phyloP scores from a whole-genome alignment of 2,797 vertebrate species.

The Enteromius argenteus region DNA sequence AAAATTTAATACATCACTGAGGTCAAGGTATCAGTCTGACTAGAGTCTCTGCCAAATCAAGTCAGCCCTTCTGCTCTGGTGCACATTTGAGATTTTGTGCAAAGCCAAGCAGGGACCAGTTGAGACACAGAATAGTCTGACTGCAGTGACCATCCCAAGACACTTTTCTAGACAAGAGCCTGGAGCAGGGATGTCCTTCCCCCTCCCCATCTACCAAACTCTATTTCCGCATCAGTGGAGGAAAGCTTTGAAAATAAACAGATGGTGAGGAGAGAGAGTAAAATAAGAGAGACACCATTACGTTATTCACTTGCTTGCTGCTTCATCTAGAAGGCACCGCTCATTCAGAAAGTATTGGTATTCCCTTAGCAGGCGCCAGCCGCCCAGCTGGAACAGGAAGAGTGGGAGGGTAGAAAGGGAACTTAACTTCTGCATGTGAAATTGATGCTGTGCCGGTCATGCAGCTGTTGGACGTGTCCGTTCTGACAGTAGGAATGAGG shows the following conservation, averaged over 20 bases:
- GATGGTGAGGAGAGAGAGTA: constrained; percentile 49
- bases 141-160: constrained; percentile 43
- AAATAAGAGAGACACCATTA: constrained; percentile 14
- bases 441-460: constrained; percentile 46
- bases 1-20: background rate
- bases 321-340: constrained; percentile 9
- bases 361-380: constrained; percentile 34
- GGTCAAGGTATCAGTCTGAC: constrained; percentile 18
- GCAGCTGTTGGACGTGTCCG: constrained; percentile 23
- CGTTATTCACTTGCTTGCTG: constrained; percentile 18
- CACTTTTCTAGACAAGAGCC: constrained; percentile 25
- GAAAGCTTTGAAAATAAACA: constrained; percentile 54
- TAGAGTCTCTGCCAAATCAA: constrained; percentile 13
- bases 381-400: constrained; percentile 40
- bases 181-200: constrained; percentile 9
- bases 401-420: background rate
- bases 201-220: constrained; percentile 18
- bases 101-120: constrained; percentile 6
- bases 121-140: background rate
- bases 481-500: constrained; percentile 31
- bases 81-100: constrained; percentile 26
- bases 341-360: constrained; percentile 38
- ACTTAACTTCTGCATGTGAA: constrained; percentile 38
- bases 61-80: constrained; percentile 11
- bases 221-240: constrained; percentile 53